phyloP scores from a whole-genome alignment of 2,888 invertebrate genomes.

The Cylindroiulus punctatus region DNA sequence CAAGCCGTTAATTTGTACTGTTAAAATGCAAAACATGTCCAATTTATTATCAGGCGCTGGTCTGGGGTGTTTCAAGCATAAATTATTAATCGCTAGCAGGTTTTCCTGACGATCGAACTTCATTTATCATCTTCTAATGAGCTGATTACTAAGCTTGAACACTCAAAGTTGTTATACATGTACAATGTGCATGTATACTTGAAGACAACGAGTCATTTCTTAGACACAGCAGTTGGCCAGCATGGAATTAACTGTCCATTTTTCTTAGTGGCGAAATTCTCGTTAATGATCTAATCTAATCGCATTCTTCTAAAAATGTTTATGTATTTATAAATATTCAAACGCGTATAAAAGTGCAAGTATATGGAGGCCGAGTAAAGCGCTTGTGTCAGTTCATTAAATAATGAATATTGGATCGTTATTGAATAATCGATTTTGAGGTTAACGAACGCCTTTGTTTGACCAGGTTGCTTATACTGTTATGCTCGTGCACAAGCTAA shows the following conservation, averaged over 20 bases:
- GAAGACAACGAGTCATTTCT: neutral
- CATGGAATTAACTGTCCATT: neutral
- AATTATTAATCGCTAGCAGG: neutral
- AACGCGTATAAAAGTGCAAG: neutral
- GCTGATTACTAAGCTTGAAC: neutral
- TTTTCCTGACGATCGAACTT: neutral
- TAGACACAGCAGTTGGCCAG: neutral
- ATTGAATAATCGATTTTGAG: constrained; percentile 11
- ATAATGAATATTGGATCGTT: neutral
- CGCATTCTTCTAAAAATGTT: neutral
- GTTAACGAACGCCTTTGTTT: constrained; percentile 29
- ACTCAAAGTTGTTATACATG: neutral
- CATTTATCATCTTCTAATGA: constrained; percentile 8
- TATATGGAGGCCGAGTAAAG: neutral
- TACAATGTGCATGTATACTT: too few relatives aligned
- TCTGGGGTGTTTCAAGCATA: neutral
- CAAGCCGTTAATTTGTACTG: neutral
- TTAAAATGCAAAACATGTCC: neutral
- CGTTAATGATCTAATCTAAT: neutral
- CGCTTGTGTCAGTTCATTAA: neutral
- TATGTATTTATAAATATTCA: neutral
- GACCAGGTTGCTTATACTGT: neutral
- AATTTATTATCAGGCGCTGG: constrained; percentile 4
- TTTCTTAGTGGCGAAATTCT: neutral
- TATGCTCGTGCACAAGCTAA: neutral